A percentile compares a stretch with the other conserved stretches of the same genome.
phyloP scores from a whole-genome alignment of 2,888 invertebrate genomes.

The Aporophyla nigra region DNA sequence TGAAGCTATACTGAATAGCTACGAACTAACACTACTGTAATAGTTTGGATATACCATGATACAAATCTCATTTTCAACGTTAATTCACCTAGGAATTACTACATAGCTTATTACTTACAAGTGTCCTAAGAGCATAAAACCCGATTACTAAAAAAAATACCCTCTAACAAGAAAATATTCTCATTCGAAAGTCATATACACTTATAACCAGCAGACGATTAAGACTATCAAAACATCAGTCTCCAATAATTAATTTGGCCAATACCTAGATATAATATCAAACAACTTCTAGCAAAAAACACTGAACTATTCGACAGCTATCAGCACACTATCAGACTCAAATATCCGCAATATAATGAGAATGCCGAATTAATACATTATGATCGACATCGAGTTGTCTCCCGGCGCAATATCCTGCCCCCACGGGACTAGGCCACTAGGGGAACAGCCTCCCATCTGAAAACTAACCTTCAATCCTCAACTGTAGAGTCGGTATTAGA shows the following conservation, averaged over 20 bases:
- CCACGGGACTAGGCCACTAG: constrained; percentile 63
- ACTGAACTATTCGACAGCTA: constrained; percentile 31
- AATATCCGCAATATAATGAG: constrained; percentile 72
- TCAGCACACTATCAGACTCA: constrained; percentile 59
- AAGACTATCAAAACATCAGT: neutral
- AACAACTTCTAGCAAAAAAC: neutral
- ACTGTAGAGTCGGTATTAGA: neutral
- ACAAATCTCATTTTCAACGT: neutral
- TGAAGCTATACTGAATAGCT: neutral
- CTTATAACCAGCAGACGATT: too few species aligned
- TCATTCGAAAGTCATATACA: too few species aligned
- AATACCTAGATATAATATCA: neutral
- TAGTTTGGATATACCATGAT: neutral
- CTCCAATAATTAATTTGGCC: neutral
- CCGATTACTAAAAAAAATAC: too few species aligned
- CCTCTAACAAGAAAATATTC: too few species aligned
- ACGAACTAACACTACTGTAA: neutral
- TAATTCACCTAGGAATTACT: neutral
- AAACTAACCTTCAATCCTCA: constrained; percentile 13
- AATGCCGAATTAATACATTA: constrained; percentile 66
- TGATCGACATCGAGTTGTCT: constrained; percentile 54
- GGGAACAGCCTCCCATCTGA: constrained; percentile 38
- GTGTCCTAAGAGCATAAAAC: neutral
- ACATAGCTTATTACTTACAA: neutral
- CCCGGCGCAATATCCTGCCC: constrained; percentile 72